phyloP scores from a whole-genome alignment of 2,797 vertebrate species.

The Oreonectes daqikongensis region DNA sequence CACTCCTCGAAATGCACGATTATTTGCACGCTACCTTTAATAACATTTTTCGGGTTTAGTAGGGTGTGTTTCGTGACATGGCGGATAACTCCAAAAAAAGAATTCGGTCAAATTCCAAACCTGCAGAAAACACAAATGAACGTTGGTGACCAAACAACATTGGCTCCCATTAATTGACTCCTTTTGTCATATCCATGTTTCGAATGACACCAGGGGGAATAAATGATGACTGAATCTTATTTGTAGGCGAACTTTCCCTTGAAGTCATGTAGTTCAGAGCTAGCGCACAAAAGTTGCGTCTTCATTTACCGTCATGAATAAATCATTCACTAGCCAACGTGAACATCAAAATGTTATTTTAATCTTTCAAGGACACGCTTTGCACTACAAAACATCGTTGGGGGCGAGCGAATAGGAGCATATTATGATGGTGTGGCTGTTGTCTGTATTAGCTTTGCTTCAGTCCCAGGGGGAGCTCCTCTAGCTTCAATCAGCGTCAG shows the following conservation, averaged over 20 bases:
- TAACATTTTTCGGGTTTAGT: conserved; percentile 36
- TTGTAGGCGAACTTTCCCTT: not conserved
- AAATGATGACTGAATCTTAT: no score
- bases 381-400: not conserved
- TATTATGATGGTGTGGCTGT: conserved; percentile 39
- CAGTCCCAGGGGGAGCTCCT: conserved; percentile 87
- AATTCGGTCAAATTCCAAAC: no score
- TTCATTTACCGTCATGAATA: conserved; percentile 24
- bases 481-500: conserved; percentile 66
- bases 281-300: not conserved
- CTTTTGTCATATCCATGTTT: no score
- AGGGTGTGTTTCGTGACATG: conserved; percentile 9
- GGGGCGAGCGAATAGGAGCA: conserved; percentile 18
- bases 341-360: conserved; percentile 28
- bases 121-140: no score
- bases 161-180: no score
- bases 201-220: no score
- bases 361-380: conserved; percentile 18
- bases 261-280: not conserved
- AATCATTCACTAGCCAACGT: conserved; percentile 5
- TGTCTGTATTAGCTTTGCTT: conserved; percentile 85
- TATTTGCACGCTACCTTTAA: conserved; percentile 52
- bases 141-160: no score
- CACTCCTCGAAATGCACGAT: conserved; percentile 89
- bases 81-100: not conserved